Evolutionary conservation across 2,888 invertebrate species (phyloP), one percentile per base, ranked within the genome.

Genomic region (Melanostoma mellinum): DNA sequence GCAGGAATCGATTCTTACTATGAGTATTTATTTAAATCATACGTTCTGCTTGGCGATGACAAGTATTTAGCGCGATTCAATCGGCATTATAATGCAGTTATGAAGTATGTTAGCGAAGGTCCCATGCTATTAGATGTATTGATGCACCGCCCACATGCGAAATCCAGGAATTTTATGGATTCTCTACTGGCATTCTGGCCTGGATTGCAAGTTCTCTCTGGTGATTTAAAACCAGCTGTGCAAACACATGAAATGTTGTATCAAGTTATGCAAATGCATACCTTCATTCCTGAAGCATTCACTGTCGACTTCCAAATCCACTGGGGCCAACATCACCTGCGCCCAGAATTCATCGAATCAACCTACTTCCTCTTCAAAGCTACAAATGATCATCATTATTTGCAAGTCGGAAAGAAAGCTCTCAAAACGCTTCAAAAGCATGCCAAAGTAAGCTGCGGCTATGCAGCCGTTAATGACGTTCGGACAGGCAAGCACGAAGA

Each of bases 1-100:
- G 99, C 99, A 9, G 99, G 99, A 35, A 98, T 99, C 87, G 99
- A 99, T 92, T 98, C 98, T 0, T 99, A 99, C 91, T 99, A 99
- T 89, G 99, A 99, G 91, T 99, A 99, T 91, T 96, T 98, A 86
- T 93, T 99, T 38, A 99, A 99, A 91, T 98, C 98, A 0, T 99
- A 99, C 91, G 97, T 99, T 86, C 93, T 99, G 69, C 93, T 99
- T 4, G 96, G 97, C 0, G 99, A 99, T 89, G 97, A 97, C 88
- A 96, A 96, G 86, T 99, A 99, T 91, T 92, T 99, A 86, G 96
- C 97, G 53, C 93, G 99, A 85, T 99, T 99, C 91, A 98, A 98
- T 88, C 94, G 97, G 88, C 98, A 99, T 92, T 99, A 99, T 92
- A 95, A 95, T 87, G 98, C 98, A 0, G 95, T 99, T 61, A 98